Base-by-base conservation (phyloP, 2,113 vertebrate genomes). In the Notarius lentiginosus region DNA sequence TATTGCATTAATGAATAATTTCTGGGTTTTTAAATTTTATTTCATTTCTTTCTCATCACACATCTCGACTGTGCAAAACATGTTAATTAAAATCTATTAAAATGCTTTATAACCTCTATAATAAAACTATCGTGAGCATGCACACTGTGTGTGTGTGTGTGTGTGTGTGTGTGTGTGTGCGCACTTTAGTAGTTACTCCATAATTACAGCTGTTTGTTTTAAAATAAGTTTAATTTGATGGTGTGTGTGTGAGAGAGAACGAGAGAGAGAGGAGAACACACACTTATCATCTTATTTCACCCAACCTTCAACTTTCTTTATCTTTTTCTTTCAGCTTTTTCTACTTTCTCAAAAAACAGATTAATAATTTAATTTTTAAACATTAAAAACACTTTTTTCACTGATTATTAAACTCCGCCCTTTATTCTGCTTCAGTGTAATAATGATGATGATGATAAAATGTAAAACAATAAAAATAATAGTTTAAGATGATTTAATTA, bases 171-270 rank as follows among this genome's bases (percentile, higher is more conserved):
- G 77, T 58, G 53, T 79, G 53, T 76, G 77, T 53, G 58, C 63
- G 18, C 83, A 84, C 70, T 72, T 84, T 55, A 51, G 27, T 79
- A 79, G 55, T 55, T 56, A 18, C 76, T 56, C 51, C n/a, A 58
- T 79, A 79, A 79, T 79, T 79, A 79, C 77, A 79, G 53, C 77
- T 79, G 77, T 79, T 79, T 79, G 77, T 79, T 79, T 79, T 79
- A 79, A 79, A 79, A 79, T 79, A 58, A 79, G 77, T 79, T 79
- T 79, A 79, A 79, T 79, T 79, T 79, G 77, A 79, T 58, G 77
- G 72, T 72, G 68, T 72, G 68, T 72, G 68, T 70, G 68, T 70
- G 68, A 34, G 30, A 41, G 30, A 20, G 65, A 27, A 11, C 27
- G 63, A 30, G 66, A 15, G 66, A 15, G 65, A 14, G 65, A 6